These are phyloP conservation scores for Gadus macrocephalus DNA, from an alignment of 2,113 vertebrate genomes.

Conservation along the genomic window DNA sequence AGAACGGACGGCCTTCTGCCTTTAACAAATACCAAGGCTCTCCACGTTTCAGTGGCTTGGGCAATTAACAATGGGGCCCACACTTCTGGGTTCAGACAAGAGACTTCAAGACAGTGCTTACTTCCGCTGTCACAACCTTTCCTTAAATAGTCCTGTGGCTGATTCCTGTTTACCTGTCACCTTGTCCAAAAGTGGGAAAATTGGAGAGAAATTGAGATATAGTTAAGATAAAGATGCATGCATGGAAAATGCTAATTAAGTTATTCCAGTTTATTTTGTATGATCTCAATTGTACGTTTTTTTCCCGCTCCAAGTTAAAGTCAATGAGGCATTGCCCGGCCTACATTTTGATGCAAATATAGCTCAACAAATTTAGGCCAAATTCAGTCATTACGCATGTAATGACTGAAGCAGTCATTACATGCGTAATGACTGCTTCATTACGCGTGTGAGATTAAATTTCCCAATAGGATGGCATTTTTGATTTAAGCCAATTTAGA, in stretches of 20 bases:
- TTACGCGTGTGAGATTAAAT: conserved; percentile 32
- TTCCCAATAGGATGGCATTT: conserved; percentile 2
- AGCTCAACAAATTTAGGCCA: conserved; percentile 59
- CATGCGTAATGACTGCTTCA: conserved; percentile 31
- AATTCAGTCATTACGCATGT: too few species aligned
- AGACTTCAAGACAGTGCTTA: conserved; percentile 41
- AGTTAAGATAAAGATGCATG: too few species aligned
- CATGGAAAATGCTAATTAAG: too few species aligned
- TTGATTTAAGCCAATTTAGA: conserved; percentile 6
- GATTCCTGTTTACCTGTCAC: conserved; percentile 16
- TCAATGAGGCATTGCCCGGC: conserved; percentile 52
- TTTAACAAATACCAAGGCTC: conserved; percentile 1
- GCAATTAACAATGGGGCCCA: conserved; percentile 47
- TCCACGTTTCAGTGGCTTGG: conserved; percentile 33
- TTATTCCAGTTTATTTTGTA: conserved; percentile 13
- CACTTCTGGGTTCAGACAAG: conserved; percentile 19
- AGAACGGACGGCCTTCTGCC: conserved; percentile 18
- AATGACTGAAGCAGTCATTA: too few species aligned
- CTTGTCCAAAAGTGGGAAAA: conserved; percentile 4
- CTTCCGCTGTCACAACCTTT: conserved; percentile 46
- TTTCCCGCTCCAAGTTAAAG: conserved; percentile 14
- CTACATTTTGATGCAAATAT: conserved; percentile 63
- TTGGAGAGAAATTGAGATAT: not conserved
- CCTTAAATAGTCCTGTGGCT: conserved; percentile 53
- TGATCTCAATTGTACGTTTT: conserved; percentile 8